Evolutionary conservation across 2,113 vertebrate genomes (phyloP).

Genomic region (Leucoraja erinaceus): DNA sequence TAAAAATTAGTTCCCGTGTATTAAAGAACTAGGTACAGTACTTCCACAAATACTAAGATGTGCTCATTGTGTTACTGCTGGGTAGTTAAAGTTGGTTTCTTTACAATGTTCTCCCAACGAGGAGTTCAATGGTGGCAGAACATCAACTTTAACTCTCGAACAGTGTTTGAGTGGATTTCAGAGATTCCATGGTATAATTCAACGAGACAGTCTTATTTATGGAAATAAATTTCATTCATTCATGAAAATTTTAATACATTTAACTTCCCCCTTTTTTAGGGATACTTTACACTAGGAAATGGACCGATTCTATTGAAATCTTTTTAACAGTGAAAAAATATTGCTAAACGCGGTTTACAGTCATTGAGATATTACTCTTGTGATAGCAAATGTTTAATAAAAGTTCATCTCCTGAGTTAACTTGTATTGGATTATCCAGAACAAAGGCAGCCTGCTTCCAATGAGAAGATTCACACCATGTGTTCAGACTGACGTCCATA

Average conservation of each 20-base stretch:
- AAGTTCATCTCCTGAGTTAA: slow-evolving; percentile 69
- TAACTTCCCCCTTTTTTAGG: background rate
- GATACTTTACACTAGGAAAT: background rate
- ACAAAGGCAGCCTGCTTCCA: slow-evolving; percentile 94
- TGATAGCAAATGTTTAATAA: slow-evolving; percentile 70
- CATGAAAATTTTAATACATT: background rate
- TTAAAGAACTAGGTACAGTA: too few relatives aligned
- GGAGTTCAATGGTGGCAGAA: too few relatives aligned
- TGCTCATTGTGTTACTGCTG: too few relatives aligned
- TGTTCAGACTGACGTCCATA: slow-evolving; percentile 69
- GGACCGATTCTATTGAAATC: background rate
- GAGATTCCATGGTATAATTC: background rate
- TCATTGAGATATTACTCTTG: slow-evolving; percentile 85
- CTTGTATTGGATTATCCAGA: slow-evolving; percentile 71
- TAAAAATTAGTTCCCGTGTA: too few relatives aligned
- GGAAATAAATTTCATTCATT: background rate
- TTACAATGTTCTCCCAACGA: too few relatives aligned
- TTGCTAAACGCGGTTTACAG: slow-evolving; percentile 51
- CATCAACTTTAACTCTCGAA: too few relatives aligned
- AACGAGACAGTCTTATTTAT: background rate
- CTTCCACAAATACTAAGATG: too few relatives aligned
- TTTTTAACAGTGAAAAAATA: background rate
- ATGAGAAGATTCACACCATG: slow-evolving; percentile 73
- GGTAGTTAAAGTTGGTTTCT: too few relatives aligned
- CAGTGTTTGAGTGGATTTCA: too few relatives aligned